Conservation (phyloP, 2,797 vertebrate genomes). For the Ispidina picta region DNA sequence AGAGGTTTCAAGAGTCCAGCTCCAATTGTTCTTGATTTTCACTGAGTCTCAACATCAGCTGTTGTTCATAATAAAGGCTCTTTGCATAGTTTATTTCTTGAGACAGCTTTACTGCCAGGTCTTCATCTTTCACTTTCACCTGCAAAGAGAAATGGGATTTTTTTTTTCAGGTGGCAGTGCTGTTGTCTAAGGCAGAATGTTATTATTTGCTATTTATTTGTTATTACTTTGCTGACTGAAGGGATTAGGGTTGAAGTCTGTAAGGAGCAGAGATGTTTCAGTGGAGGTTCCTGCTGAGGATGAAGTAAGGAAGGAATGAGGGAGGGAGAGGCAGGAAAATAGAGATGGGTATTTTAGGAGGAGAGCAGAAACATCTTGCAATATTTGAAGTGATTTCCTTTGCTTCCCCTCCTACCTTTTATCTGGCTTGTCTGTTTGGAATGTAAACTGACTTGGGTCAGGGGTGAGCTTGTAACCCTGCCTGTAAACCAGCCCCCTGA, state of each 20-base stretch:
- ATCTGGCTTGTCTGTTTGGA: conserved; percentile 38
- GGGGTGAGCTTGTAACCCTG: conserved; percentile 21
- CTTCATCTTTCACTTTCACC: conserved; percentile 94
- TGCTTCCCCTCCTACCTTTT: conserved; percentile 11
- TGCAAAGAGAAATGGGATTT: conserved; percentile 51
- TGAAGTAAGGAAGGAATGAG: not conserved
- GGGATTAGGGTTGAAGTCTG: not conserved
- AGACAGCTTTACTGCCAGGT: conserved; percentile 91
- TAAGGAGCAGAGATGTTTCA: not conserved
- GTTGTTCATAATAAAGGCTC: conserved; percentile 98
- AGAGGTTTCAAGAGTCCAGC: conserved; percentile 84
- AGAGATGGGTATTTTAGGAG: not conserved
- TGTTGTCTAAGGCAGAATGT: not conserved
- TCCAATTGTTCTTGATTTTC: conserved; percentile 89
- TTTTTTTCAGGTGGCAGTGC: not conserved
- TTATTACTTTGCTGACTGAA: not conserved
- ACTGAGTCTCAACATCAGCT: conserved; percentile 91
- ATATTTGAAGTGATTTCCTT: not conserved
- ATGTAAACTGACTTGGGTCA: conserved; percentile 34
- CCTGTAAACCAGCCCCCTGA: not conserved
- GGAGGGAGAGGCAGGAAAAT: not conserved
- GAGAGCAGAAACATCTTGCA: not conserved
- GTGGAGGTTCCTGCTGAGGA: not conserved
- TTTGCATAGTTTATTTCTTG: conserved; percentile 99
- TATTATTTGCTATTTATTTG: not conserved